A percentile compares a stretch with the other conserved stretches of the same genome.
phyloP scores from a whole-genome alignment of 2,113 vertebrate genomes.

The Salvator merianae region DNA sequence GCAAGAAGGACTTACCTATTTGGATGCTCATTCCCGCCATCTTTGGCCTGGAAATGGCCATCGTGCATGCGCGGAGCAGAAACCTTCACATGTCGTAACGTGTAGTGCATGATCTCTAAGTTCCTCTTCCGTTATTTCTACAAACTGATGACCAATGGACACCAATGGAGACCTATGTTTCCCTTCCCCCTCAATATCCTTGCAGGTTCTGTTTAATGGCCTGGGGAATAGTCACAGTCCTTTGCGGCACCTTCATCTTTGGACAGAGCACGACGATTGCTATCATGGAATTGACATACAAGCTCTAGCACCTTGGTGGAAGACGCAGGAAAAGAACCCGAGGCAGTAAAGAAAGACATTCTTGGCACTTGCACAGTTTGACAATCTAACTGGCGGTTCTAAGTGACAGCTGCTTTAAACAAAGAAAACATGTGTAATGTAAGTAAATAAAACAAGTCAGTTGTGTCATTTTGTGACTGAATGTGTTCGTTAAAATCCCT shows the following conservation, averaged over 20 bases:
- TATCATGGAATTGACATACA: constrained; percentile 79
- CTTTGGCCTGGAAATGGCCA: too few relatives aligned
- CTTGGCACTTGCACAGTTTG: not conserved
- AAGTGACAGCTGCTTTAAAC: too few relatives aligned
- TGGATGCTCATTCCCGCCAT: too few relatives aligned
- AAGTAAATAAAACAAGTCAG: not conserved
- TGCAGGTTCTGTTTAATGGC: constrained; percentile 78
- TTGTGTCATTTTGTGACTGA: not conserved
- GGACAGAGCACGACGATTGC: constrained; percentile 91
- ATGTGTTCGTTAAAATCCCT: not conserved
- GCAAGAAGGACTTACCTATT: too few relatives aligned
- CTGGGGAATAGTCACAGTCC: constrained; percentile 85
- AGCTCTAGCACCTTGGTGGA: constrained; percentile 57
- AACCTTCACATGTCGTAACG: too few relatives aligned
- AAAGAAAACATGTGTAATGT: not conserved
- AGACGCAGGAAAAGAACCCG: too few relatives aligned
- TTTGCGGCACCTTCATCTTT: constrained; percentile 89
- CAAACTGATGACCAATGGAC: not conserved
- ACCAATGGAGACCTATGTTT: accelerated
- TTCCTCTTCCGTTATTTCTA: too few relatives aligned
- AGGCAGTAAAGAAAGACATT: too few relatives aligned
- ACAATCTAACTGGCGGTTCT: not conserved
- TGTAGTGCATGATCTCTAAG: too few relatives aligned
- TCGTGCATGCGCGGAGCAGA: too few relatives aligned
- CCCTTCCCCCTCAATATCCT: not conserved